Evolutionary conservation across 2,113 vertebrate species (phyloP), one percentile per base, ranked within the genome.

Genomic region (Triplophysa dalaica): DNA sequence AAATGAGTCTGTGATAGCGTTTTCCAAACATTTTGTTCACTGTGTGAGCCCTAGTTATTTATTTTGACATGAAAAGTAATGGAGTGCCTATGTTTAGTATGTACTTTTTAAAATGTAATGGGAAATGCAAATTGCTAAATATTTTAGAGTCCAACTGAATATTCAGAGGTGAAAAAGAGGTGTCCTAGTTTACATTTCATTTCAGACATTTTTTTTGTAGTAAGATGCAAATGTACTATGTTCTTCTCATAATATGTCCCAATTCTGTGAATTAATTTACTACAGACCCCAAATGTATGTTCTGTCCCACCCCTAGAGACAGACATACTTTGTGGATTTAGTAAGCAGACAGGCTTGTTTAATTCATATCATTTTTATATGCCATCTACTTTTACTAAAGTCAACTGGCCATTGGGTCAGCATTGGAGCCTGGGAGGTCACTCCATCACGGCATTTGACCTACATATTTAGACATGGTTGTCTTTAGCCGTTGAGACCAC

Each of bases 361-460:
- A 19, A 56, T 43, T 38, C 0, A 4, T 60, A 16, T 43, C 21
- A 38, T 3, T 58, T 13, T 21, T 58, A 16, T n/a, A 70, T 33
- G 54, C n/a, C 17, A 3, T 45, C 33, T 14, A 21, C 52, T 21
- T 19, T 38, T 5, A 29, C 29, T 74, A 2, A 22, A 22, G 54
- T 74, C n/a, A 22, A 14, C 22, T 41, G 8, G 8, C 19, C 26
- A 72, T n/a, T 26, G 21, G 7, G 16, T 12, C 52, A 52, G 33
- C 16, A 58, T 38, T 38, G 6, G 33, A 7, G 33, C 33, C 7
- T 21, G 54, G 87, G 87, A 87, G 83, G 78, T 79, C 48, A 50
- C 45, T 70, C 54, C 38, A 68, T 26, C 48, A 54, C 54, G 13
- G 19, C 62, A 50, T 43, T 29, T 63, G 60, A 64, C 73, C 73